Conservation (phyloP, 2,113 vertebrate species). For the Panthera uncia region DNA sequence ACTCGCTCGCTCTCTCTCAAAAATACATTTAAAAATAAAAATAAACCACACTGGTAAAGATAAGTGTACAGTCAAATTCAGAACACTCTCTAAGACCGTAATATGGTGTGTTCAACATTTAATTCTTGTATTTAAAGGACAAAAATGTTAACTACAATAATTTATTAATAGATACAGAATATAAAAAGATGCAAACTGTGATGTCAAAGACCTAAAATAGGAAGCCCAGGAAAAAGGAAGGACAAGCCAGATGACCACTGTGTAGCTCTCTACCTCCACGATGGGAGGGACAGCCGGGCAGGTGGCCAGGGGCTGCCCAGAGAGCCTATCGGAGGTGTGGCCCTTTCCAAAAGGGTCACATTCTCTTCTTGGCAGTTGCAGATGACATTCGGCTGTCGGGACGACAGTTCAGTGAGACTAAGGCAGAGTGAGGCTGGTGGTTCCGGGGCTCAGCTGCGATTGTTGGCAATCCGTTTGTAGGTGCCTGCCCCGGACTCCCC, state of each 20-base stretch:
- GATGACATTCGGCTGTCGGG: background rate
- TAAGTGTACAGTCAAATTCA: background rate
- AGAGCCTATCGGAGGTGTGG: background rate
- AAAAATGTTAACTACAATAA: background rate
- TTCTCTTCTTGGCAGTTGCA: background rate
- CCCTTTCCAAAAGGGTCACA: background rate
- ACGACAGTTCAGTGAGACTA: background rate
- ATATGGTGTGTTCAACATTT: background rate
- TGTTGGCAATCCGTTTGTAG: background rate
- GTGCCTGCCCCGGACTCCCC: background rate
- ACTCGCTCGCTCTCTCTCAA: too few species aligned
- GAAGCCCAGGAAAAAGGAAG: background rate
- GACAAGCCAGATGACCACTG: accelerated
- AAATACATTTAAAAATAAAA: too few species aligned
- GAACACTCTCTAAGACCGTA: background rate
- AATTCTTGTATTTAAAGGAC: background rate
- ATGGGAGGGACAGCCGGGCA: accelerated
- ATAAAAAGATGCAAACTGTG: background rate
- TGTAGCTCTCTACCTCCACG: accelerated
- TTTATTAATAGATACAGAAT: background rate
- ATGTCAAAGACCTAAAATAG: background rate
- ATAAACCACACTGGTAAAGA: background rate
- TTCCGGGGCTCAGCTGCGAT: background rate
- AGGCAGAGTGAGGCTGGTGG: background rate
- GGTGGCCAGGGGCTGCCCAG: background rate